phyloP scores from a whole-genome alignment of 2,113 vertebrate genomes.

The Plecotus auritus region DNA sequence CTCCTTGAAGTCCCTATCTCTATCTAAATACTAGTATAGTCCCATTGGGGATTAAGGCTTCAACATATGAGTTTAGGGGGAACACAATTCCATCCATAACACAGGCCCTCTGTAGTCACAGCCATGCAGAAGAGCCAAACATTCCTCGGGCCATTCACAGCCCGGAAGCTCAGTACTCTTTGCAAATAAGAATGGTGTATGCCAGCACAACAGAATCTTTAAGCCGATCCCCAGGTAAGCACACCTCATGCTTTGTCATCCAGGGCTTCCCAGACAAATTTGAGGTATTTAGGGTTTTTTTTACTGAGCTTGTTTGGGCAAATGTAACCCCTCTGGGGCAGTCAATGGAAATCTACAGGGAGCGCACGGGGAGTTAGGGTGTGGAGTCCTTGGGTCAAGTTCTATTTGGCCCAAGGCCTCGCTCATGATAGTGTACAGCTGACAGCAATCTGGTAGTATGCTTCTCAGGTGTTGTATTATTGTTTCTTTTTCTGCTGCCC shows the following conservation, averaged over 20 bases:
- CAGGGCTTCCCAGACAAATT: neutral
- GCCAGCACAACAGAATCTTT: fast-evolving
- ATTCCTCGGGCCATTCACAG: neutral
- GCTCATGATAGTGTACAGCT: too few species aligned
- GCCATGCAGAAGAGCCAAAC: neutral
- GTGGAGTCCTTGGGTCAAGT: neutral
- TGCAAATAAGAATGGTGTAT: neutral
- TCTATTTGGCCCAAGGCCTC: neutral
- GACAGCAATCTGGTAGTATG: too few species aligned
- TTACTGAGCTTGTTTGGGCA: neutral
- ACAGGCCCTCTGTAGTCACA: neutral
- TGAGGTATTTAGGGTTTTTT: neutral
- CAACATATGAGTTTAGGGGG: neutral
- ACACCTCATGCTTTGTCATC: neutral
- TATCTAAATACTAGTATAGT: neutral
- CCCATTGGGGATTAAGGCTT: neutral
- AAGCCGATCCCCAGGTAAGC: fast-evolving
- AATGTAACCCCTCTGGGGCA: neutral
- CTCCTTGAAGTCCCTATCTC: neutral
- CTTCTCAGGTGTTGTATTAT: too few species aligned
- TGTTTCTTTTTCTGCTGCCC: neutral
- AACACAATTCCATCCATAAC: neutral
- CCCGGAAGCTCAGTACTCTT: neutral
- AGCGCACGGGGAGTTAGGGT: neutral
- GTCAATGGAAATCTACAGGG: neutral